Percentiles rank a stretch among this genome's conserved stretches.
phyloP scores from a whole-genome alignment of 2,888 invertebrate genomes.

The Selenia dentaria region DNA sequence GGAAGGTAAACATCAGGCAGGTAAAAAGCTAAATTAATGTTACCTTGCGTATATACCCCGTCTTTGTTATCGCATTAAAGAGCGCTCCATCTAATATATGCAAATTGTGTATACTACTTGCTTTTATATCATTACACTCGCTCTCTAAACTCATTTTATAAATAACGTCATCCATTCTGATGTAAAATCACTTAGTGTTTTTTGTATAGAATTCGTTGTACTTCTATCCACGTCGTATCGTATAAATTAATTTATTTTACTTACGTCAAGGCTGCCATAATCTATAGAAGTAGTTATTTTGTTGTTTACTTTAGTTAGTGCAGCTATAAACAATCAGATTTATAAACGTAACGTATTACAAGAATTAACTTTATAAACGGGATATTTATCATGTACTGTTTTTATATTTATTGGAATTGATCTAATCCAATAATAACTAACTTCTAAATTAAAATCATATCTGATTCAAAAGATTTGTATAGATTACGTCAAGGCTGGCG shows the following conservation, averaged over 20 bases:
- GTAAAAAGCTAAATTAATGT: constrained; percentile 24
- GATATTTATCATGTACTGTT: too few relatives aligned
- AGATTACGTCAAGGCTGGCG: too few relatives aligned
- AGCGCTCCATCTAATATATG: constrained; percentile 15
- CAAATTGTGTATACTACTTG: constrained; percentile 16
- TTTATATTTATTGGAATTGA: too few relatives aligned
- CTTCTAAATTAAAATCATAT: too few relatives aligned
- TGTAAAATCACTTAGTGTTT: constrained; percentile 1
- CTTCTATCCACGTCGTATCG: neutral
- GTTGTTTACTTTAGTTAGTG: too few relatives aligned
- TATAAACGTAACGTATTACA: too few relatives aligned
- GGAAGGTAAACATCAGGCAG: constrained; percentile 24
- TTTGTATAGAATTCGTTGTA: neutral
- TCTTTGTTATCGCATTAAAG: constrained; percentile 28
- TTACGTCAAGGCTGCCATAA: constrained; percentile 1
- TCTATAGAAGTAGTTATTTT: constrained; percentile 2
- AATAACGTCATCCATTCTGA: constrained; percentile 3
- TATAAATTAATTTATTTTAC: neutral
- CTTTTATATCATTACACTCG: constrained; percentile 13
- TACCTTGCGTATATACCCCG: constrained; percentile 8
- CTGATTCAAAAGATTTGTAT: too few relatives aligned
- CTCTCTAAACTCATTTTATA: constrained; percentile 11
- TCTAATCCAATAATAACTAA: too few relatives aligned
- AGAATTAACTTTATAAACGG: too few relatives aligned
- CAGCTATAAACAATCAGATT: too few relatives aligned